Percentiles rank a stretch among this genome's conserved stretches.
These are phyloP conservation scores for Tipula vernalis DNA, from an alignment of 2,888 invertebrate species.

Conservation along the genomic window DNA sequence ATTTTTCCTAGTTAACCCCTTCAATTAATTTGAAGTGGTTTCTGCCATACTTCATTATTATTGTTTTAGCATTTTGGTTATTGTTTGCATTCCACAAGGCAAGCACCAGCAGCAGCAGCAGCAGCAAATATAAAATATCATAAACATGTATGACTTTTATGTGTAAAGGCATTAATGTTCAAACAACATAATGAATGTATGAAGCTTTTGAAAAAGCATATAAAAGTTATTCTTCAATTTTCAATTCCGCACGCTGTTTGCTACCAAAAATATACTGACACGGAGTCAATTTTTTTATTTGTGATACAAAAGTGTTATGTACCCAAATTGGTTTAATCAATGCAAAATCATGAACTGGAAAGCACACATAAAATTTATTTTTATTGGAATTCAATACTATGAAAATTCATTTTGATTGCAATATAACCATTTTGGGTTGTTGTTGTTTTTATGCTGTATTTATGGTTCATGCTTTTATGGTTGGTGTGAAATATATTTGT, in stretches of 20 bases:
- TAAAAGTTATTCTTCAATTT: not conserved
- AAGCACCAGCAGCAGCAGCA: not conserved
- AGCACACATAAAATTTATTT: not conserved
- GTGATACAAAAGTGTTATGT: not conserved
- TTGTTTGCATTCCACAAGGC: not conserved
- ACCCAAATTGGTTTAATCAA: not conserved
- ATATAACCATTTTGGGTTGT: not conserved
- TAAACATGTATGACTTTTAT: not conserved
- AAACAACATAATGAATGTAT: not conserved
- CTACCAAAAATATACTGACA: not conserved
- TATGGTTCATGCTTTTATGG: not conserved
- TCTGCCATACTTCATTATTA: not conserved
- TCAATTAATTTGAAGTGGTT: conserved; percentile 4
- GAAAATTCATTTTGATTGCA: not conserved
- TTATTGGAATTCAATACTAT: not conserved
- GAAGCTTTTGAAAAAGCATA: not conserved
- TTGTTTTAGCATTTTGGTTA: not conserved
- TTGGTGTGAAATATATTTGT: not conserved
- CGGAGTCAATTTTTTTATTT: not conserved
- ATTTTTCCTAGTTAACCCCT: not conserved
- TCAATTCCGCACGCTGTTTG: not conserved
- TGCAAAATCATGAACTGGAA: not conserved
- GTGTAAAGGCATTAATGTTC: not conserved
- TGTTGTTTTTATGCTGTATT: not conserved
- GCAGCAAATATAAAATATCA: not conserved